Percentiles rank a stretch among this genome's conserved stretches.
phyloP scores from a whole-genome alignment of 2,797 vertebrate genomes.

The Peromyscus eremicus region DNA sequence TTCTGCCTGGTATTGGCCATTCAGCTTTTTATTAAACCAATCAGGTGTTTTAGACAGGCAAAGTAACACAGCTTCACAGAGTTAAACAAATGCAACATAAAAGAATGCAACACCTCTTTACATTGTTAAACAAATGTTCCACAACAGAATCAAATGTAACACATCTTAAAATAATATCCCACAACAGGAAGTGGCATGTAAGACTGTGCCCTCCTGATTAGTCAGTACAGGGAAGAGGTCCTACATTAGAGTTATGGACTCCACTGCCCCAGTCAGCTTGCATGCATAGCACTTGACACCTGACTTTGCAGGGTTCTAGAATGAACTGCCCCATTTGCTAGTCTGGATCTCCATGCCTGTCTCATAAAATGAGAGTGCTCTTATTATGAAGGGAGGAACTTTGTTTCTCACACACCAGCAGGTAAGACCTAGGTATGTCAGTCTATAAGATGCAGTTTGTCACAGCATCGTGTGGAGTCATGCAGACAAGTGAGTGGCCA shows the following conservation, averaged over 20 bases:
- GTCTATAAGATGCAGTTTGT: not conserved
- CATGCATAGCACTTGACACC: not conserved
- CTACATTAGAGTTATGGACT: not conserved
- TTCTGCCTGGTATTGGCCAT: too few species aligned
- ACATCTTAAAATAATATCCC: too few species aligned
- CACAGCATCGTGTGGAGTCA: fast-evolving
- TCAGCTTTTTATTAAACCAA: too few species aligned
- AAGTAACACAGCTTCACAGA: too few species aligned
- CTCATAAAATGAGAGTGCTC: not conserved
- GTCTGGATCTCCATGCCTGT: not conserved
- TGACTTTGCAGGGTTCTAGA: not conserved
- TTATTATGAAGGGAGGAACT: not conserved
- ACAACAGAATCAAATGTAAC: too few species aligned
- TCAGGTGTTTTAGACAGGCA: too few species aligned
- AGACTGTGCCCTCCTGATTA: not conserved
- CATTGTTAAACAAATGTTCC: too few species aligned
- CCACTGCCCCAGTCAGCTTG: not conserved
- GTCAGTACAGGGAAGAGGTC: too few species aligned
- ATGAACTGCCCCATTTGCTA: not conserved
- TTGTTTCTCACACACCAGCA: not conserved
- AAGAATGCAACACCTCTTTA: too few species aligned
- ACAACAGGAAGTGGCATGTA: not conserved
- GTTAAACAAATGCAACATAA: too few species aligned
- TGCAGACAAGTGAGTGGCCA: too few species aligned
- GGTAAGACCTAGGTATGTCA: not conserved